Percentiles rank a stretch among this genome's conserved stretches.
Evolutionary conservation across 2,113 vertebrate genomes (phyloP).

Genomic region (Onychostoma macrolepis): DNA sequence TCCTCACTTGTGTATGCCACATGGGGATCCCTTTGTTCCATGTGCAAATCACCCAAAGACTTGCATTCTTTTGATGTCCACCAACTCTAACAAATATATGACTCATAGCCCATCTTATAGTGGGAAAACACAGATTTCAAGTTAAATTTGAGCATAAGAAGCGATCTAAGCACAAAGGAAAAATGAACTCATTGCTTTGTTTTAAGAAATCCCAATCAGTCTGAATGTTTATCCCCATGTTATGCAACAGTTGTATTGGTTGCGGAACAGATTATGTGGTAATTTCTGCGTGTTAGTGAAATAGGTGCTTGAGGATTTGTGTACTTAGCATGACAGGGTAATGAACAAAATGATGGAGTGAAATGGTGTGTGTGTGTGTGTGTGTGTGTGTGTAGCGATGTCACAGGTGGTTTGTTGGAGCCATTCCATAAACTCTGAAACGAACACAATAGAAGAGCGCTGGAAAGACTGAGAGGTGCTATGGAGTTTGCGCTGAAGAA

Average conservation of each 20-base stretch:
- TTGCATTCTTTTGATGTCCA: not conserved
- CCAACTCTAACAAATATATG: not conserved
- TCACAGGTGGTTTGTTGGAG: not conserved
- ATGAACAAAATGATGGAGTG: not conserved
- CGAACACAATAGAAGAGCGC: not conserved
- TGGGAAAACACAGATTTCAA: not conserved
- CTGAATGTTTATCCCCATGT: not conserved
- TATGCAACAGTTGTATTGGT: not conserved
- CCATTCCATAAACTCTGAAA: not conserved
- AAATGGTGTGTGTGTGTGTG: not conserved
- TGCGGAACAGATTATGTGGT: not conserved
- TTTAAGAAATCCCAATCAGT: conserved; percentile 1
- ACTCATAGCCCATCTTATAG: not conserved
- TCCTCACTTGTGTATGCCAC: not conserved
- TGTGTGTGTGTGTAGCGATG: not conserved
- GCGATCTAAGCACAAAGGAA: not conserved
- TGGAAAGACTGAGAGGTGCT: not conserved
- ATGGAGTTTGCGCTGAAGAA: not conserved
- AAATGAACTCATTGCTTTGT: not conserved
- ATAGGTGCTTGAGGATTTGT: not conserved
- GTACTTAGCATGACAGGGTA: not conserved
- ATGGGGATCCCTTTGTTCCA: conserved; percentile 11
- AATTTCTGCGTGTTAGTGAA: not conserved
- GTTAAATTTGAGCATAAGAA: not conserved
- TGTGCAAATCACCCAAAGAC: not conserved